Percentiles rank a stretch among this genome's conserved stretches.
phyloP scores from a whole-genome alignment of 2,113 vertebrate species.

The Narcine bancroftii region DNA sequence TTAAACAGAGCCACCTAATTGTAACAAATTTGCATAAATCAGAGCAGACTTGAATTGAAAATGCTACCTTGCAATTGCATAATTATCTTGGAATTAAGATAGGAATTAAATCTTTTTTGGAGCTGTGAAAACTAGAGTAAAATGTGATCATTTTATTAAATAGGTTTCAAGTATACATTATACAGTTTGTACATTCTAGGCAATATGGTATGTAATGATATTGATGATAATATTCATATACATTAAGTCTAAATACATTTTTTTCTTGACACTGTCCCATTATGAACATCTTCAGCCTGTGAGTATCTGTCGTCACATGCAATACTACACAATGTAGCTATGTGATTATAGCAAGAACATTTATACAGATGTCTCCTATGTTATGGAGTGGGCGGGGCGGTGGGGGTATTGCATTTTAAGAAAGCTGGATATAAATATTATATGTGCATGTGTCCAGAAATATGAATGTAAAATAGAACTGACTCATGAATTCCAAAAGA shows the following conservation, averaged over 20 bases:
- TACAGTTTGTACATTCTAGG: neutral
- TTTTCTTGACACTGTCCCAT: neutral
- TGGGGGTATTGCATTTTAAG: too few species aligned
- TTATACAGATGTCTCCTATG: neutral
- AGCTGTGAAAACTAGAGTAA: neutral
- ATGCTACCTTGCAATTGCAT: conserved; percentile 8
- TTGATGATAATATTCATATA: neutral
- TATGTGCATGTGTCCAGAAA: too few species aligned
- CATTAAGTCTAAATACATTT: neutral
- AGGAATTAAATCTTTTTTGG: neutral
- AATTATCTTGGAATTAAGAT: conserved; percentile 6
- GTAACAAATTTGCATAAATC: conserved; percentile 29
- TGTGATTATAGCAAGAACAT: neutral
- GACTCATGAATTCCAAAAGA: too few species aligned
- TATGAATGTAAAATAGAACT: too few species aligned
- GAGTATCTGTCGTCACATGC: neutral
- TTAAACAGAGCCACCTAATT: conserved; percentile 31
- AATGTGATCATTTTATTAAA: neutral
- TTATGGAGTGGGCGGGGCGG: too few species aligned
- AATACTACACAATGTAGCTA: neutral
- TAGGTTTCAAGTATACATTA: neutral
- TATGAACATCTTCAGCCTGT: neutral
- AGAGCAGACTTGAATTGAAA: conserved; percentile 14
- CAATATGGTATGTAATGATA: neutral
- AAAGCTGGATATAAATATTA: too few species aligned